phyloP scores from a whole-genome alignment of 1,140 invertebrate species.

The Hylaeus anthracinus region DNA sequence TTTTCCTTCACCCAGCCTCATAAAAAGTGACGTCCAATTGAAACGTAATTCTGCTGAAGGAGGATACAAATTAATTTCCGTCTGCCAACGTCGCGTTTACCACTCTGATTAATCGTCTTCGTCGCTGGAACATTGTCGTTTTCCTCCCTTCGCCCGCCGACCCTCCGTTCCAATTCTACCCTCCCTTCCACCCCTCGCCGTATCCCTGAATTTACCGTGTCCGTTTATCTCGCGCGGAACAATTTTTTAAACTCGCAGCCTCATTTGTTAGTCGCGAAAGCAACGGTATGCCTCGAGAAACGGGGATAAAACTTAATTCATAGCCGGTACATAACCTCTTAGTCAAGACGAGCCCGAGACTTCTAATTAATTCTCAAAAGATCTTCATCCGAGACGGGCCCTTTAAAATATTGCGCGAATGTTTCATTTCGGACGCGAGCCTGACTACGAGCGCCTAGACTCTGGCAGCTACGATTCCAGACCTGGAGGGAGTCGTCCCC shows the following conservation, averaged over 20 bases:
- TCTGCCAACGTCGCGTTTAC: conserved; percentile 22
- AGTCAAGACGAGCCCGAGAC: conserved; percentile 18
- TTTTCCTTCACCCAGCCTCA: no score
- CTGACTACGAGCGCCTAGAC: neutral
- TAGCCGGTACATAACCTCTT: conserved; percentile 22
- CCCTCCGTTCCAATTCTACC: neutral
- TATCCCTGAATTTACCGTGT: neutral
- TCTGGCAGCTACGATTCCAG: neutral
- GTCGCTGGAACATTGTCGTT: neutral
- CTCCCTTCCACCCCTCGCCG: neutral
- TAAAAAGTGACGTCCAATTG: conserved; percentile 10
- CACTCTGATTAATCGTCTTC: conserved; percentile 33
- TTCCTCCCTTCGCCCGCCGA: neutral
- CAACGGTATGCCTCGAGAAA: neutral
- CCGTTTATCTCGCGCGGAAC: conserved; percentile 4
- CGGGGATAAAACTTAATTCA: conserved; percentile 36
- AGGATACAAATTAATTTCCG: conserved; percentile 38
- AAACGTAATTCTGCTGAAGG: neutral
- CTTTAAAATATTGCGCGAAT: conserved; percentile 36
- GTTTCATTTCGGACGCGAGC: conserved; percentile 19
- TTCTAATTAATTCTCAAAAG: conserved; percentile 42
- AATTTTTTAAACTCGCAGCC: conserved; percentile 33
- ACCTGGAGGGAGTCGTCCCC: no score
- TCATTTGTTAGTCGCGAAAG: conserved; percentile 25
- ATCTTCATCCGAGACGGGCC: neutral